Percentiles rank a stretch among this genome's conserved stretches.
Evolutionary conservation across 2,888 invertebrate genomes (phyloP).

Genomic region (Tromatobia lineatoria): DNA sequence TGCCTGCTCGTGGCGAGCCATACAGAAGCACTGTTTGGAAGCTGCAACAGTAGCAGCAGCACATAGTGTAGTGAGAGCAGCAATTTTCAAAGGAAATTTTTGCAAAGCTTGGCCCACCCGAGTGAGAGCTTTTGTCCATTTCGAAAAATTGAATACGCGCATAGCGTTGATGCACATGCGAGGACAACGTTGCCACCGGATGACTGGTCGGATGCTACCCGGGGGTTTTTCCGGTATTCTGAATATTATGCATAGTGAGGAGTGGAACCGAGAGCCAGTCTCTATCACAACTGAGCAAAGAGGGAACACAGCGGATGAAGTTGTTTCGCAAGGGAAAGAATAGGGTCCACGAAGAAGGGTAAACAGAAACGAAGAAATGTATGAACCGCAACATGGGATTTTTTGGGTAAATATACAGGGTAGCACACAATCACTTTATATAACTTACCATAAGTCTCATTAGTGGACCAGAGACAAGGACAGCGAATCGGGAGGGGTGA

Average conservation of each 20-base stretch:
- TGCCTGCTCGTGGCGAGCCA: conserved; percentile 14
- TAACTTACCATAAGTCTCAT: conserved; percentile 17
- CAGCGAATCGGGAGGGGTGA: not conserved
- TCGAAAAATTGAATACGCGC: conserved; percentile 44
- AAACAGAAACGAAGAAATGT: conserved; percentile 3
- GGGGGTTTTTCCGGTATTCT: conserved; percentile 43
- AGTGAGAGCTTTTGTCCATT: conserved; percentile 44
- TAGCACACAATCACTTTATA: not conserved
- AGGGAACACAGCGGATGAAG: not conserved
- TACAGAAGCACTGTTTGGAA: conserved; percentile 32
- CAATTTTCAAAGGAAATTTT: conserved; percentile 46
- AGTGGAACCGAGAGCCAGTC: not conserved
- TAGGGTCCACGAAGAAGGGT: not conserved
- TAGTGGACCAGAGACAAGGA: not conserved
- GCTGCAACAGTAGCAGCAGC: conserved; percentile 29
- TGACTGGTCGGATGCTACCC: conserved; percentile 41
- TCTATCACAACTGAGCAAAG: not conserved
- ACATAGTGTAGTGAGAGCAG: conserved; percentile 24
- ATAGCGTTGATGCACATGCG: conserved; percentile 22
- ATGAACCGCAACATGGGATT: not conserved
- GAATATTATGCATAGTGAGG: conserved; percentile 40
- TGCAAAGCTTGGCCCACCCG: conserved; percentile 39
- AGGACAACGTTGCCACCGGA: conserved; percentile 43
- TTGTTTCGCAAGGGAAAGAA: conserved; percentile 4
- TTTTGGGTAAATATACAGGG: not conserved